Evolutionary conservation across 2,113 vertebrate species (phyloP), one percentile per base, ranked within the genome.

Genomic region (Copsychus sechellarum): DNA sequence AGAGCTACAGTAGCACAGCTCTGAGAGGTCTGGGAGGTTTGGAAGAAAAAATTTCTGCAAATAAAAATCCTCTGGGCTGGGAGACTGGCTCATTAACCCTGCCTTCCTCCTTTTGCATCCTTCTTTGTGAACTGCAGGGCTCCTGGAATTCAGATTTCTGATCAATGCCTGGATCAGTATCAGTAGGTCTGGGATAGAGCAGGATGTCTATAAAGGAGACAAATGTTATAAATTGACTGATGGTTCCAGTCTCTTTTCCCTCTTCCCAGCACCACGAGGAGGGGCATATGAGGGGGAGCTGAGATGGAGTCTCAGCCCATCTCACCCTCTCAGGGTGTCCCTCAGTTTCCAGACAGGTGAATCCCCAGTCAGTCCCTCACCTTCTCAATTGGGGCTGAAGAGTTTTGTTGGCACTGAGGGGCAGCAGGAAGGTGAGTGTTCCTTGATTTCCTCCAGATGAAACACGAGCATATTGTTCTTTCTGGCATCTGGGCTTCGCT

Each of bases 401-500:
- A 29, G 48, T 19, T 31, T 5, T 70, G 8, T 36, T 77, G 66
- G 84, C 26, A 0, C 19, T 2, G 8, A 3, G 21, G 40, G 42
- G 66, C 85, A 82, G 89, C 65, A 80, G 90, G 86, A 23, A 47
- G 3, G 90, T 67, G 83, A 88, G 86, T 79, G 86, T 81, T 88
- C 42, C 8, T 36, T 58, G 38, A 64, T 93, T 67, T 56, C 64
- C 80, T 94, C 64, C 20, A 28, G 16, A 20, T 72, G 78, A 50
- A 38, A 45, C 9, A 8, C 21, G 3, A 77, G 29, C 61, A 62
- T 20, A 8, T 60, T 23, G 33, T 64, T 89, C 40, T 33, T 31
- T 64, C 65, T 69, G 64, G 62, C 56, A 6, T 38, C 67, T 85
- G 84, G 58, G 25, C 57, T 54, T 72, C 12, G 0, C 71, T 58